Base-by-base conservation (phyloP, 2,888 invertebrate species). In the Allolobophora icterica region DNA sequence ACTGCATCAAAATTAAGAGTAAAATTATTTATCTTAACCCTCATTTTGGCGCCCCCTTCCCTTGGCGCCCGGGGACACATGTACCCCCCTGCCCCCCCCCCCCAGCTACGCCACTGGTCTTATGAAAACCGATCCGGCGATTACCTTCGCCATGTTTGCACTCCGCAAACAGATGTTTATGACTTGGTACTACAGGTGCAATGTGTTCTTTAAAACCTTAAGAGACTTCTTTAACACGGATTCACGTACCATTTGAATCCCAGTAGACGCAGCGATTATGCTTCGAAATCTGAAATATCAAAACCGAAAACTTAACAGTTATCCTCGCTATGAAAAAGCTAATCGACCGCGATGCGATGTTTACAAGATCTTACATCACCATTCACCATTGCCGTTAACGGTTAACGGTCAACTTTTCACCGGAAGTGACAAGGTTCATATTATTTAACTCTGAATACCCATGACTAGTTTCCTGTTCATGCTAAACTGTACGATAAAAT, bases 181-280 rank as follows among this genome's bases (percentile, higher is more conserved):
- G 45, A 45, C 45, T 17, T 45, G 1, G 52, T 21, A 24, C 24
- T 3, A 52, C 24, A 52, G 52, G 24, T 24, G 52, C 52, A 52
- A 4, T 4, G n/a, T n/a, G n/a, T 71, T 71, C 71, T 17, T 71
- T 71, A n/a, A 71, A 71, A 71, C 3, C 38, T n/a, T 1, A 71
- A 71, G 71, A 71, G 8, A 71, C 8, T 30, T 71, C 71, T n/a
- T n/a, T 11, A n/a, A n/a, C 5, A 30, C 5, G 24, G 24, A 52
- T 38, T n/a, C 34, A 90, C 91, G 38, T 91, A 89, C 92, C 91
- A 19, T 89, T 40, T 19, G 52, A 84, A 89, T 91, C 58, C 91
- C 91, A 92, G 90, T 35, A 92, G 6, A 92, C 91, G 89, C 92
- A 92, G 24, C 91, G 34, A 87, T 89, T 90, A 89, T 90, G 35